Percentiles rank a stretch among this genome's conserved stretches.
phyloP scores from a whole-genome alignment of 53 echinoderm and acorn worm species.

The Hippasteria phrygiana region DNA sequence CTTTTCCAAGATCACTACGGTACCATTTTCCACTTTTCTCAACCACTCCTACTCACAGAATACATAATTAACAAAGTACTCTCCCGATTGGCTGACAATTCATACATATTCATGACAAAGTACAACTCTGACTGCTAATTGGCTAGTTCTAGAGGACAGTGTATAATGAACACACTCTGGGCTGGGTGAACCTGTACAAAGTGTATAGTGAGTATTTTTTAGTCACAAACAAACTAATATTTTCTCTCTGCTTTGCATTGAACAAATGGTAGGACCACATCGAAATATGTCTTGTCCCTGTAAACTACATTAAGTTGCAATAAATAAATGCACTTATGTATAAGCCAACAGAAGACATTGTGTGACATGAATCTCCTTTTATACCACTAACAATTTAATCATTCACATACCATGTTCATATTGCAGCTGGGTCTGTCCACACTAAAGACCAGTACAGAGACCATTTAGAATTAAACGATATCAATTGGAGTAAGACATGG shows the following conservation, averaged over 20 bases:
- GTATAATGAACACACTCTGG: conserved; percentile 1
- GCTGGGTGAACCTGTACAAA: background rate
- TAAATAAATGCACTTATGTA: no score
- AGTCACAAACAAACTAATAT: background rate
- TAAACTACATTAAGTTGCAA: no score
- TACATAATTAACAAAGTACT: conserved; percentile 48
- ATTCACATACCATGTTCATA: no score
- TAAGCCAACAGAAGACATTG: no score
- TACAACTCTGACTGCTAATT: conserved; percentile 41
- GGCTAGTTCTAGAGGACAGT: conserved; percentile 30
- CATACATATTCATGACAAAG: conserved; percentile 65
- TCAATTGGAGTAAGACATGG: no score
- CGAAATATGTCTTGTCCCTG: no score
- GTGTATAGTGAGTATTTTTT: background rate
- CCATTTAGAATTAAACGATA: no score
- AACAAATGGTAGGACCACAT: background rate
- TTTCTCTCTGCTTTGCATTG: conserved; percentile 13
- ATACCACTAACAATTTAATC: no score
- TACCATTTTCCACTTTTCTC: conserved; percentile 42
- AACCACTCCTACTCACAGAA: conserved; percentile 51
- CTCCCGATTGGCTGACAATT: conserved; percentile 46
- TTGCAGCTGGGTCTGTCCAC: no score
- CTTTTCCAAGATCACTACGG: conserved; percentile 58
- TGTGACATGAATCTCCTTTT: no score
- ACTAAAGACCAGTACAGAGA: no score